A percentile compares a stretch with the other conserved stretches of the same genome.
These are phyloP conservation scores for Hemithea aestivaria DNA, from an alignment of 2,888 invertebrate species.

Conservation along the genomic window DNA sequence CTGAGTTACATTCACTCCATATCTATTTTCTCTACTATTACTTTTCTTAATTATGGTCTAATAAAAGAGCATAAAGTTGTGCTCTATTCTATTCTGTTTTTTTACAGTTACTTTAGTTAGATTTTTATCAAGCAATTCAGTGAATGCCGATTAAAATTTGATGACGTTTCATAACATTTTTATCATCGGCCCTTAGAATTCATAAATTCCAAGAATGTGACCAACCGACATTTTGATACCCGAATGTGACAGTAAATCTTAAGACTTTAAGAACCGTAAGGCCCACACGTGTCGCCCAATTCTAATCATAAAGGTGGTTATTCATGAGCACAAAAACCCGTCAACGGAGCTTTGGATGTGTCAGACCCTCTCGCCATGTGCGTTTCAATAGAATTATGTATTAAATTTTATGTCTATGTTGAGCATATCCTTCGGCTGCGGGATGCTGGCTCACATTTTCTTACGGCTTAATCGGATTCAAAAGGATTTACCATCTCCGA, in stretches of 20 bases:
- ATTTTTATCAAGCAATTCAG: no score
- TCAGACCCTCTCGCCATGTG: slow-evolving; percentile 10
- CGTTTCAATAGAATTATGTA: slow-evolving; percentile 25
- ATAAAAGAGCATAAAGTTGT: no score
- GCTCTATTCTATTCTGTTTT: no score
- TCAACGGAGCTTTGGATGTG: slow-evolving; percentile 22
- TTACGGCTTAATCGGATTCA: slow-evolving; percentile 17
- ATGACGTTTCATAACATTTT: neutral
- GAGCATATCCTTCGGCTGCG: slow-evolving; percentile 5
- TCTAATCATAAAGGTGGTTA: slow-evolving; percentile 21
- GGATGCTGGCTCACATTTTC: slow-evolving; percentile 10
- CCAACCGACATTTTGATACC: slow-evolving; percentile 13
- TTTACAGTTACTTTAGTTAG: no score
- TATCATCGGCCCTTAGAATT: slow-evolving; percentile 8
- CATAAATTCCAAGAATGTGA: slow-evolving; percentile 13
- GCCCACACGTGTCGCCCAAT: slow-evolving; percentile 25
- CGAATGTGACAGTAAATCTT: slow-evolving; percentile 20
- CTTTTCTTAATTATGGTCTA: no score
- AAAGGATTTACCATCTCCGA: slow-evolving; percentile 8
- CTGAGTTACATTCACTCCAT: neutral
- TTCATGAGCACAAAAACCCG: slow-evolving; percentile 24
- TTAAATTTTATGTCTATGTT: slow-evolving; percentile 14
- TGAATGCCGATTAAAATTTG: no score
- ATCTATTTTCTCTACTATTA: no score
- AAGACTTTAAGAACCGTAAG: slow-evolving; percentile 19